phyloP scores from a whole-genome alignment of 53 echinoderm and acorn worm species.

The Holothuria scabra region DNA sequence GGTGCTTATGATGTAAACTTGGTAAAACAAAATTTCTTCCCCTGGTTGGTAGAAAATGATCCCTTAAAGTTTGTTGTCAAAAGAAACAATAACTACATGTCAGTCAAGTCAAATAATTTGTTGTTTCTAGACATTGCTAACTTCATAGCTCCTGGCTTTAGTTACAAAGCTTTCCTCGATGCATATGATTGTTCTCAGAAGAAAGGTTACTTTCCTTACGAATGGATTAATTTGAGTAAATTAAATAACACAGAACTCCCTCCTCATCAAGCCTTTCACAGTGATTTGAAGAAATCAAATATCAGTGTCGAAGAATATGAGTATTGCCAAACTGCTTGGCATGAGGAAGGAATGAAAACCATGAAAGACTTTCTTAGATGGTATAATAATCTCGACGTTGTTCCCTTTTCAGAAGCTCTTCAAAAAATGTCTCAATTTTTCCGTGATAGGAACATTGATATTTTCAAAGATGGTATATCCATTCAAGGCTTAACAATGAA shows the following conservation, averaged over 20 bases:
- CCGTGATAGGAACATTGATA: no score
- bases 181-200: conserved; percentile 42
- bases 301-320: conserved; percentile 51
- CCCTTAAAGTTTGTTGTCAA: conserved; percentile 43
- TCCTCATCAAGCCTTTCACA: conserved; percentile 34
- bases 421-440: no score
- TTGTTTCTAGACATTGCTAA: conserved; percentile 62
- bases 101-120: conserved; percentile 39
- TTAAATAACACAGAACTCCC: conserved; percentile 37
- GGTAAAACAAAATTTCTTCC: conserved; percentile 12
- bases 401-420: no score
- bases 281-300: conserved; percentile 28
- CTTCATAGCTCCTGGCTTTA: conserved; percentile 54
- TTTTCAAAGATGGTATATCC: neutral
- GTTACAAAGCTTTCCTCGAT: conserved; percentile 45
- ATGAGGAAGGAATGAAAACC: neutral
- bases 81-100: conserved; percentile 52
- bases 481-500: conserved; percentile 56
- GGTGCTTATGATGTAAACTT: conserved; percentile 48
- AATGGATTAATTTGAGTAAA: conserved; percentile 51
- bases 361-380: no score
- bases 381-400: no score
- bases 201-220: conserved; percentile 63
- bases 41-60: conserved; percentile 39
- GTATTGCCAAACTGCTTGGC: neutral